phyloP scores from a whole-genome alignment of 2,888 invertebrate genomes.

The Diarsia mendica region DNA sequence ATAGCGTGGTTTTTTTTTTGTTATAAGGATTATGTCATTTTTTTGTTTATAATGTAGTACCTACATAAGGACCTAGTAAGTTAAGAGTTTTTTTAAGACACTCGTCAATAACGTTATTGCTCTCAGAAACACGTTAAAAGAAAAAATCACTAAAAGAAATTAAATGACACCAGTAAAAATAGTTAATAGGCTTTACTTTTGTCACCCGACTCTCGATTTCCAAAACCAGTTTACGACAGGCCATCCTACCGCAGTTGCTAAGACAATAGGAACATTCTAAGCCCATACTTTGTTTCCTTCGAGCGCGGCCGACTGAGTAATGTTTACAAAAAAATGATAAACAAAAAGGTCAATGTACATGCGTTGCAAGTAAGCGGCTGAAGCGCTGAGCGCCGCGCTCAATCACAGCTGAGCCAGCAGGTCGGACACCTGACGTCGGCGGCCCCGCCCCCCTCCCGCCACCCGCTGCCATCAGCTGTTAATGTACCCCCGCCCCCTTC shows the following conservation, averaged over 20 bases:
- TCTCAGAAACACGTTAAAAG: neutral
- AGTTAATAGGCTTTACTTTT: constrained; percentile 4
- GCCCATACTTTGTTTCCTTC: constrained; percentile 42
- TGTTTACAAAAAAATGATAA: constrained; percentile 83
- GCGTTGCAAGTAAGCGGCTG: constrained; percentile 78
- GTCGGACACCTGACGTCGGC: constrained; percentile 88
- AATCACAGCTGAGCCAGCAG: constrained; percentile 73
- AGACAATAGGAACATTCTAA: constrained; percentile 54
- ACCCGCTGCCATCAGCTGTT: constrained; percentile 88
- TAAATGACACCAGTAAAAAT: constrained; percentile 9
- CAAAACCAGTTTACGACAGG: constrained; percentile 39
- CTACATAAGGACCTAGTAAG: neutral
- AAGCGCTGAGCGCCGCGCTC: constrained; percentile 83
- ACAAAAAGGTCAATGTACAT: constrained; percentile 88
- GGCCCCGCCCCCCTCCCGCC: constrained; percentile 66
- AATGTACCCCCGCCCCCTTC: constrained; percentile 81
- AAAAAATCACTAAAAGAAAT: neutral
- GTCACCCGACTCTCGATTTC: constrained; percentile 32
- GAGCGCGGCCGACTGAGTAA: constrained; percentile 64
- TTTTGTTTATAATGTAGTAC: too few species aligned
- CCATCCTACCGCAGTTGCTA: constrained; percentile 30
- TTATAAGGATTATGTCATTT: neutral
- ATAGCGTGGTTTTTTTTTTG: neutral
- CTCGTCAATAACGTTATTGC: neutral
- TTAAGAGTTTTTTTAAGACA: neutral